Base-by-base conservation (phyloP, 1,140 invertebrate genomes). In the Temnothorax nylanderi region DNA sequence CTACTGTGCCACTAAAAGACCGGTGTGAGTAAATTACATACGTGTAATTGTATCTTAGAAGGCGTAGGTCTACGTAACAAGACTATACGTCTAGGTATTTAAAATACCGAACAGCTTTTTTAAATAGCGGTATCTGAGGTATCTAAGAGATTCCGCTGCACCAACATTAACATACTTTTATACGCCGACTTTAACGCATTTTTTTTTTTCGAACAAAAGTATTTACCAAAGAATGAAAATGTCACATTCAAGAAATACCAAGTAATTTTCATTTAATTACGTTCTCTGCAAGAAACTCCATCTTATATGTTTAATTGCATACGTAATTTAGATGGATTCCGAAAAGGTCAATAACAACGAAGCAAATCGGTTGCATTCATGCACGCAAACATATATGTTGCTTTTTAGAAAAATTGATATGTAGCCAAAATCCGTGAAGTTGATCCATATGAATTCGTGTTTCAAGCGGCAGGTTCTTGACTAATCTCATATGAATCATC, bases 391-490 rank as follows among this genome's bases (percentile, higher is more conserved):
- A 8, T 44, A 64, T 10, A 54, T 74, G 26, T 85, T 47, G 2
- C n/a, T 51, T 54, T 77, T 41, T 54, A 26, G 26, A 54, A 11
- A 64, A 77, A 78, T 13, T 47, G 3, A 32, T 56, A 54, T 6
- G 13, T 49, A 32, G 0, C 16, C 41, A 7, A 54, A 47, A 26
- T 67, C 26, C 1, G 18, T n/a, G n/a, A 78, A 65, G 64, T 51
- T 65, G 6, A 49, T 74, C 26, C 21, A 58, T 26, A 44, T 54
- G 21, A 71, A 62, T 78, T 87, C 87, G 37, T 32, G 44, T 77
- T 87, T 85, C 64, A 64, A 89, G 56, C 54, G 65, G 54, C 18
- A 58, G 54, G n/a, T 75, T 84, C 54, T 84, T 62, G 80, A 74
- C 67, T 78, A 3, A 10, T 54, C 64, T 74, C 41, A 32, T 51